A percentile compares a stretch with the other conserved stretches of the same genome.
Conservation (phyloP, 1,140 invertebrate genomes). For the Rhagoletis pomonella region DNA sequence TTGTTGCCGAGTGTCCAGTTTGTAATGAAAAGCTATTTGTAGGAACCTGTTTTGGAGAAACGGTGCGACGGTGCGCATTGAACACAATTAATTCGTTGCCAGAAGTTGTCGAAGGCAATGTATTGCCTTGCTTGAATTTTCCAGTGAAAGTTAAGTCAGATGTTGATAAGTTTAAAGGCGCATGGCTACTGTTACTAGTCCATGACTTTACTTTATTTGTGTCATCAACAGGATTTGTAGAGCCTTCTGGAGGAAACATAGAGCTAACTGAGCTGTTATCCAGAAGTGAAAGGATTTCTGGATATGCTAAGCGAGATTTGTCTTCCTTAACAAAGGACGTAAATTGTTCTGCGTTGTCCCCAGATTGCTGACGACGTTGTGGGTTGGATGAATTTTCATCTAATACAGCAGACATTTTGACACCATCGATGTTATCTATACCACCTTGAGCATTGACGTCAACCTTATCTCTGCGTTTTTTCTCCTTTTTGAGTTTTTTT, state of each 20-base stretch:
- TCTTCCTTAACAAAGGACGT: slow-evolving; percentile 18
- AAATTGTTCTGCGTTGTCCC: background rate
- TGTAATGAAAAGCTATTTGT: background rate
- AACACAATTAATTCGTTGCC: background rate
- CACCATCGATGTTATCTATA: background rate
- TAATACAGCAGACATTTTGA: background rate
- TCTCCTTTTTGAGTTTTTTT: slow-evolving; percentile 67
- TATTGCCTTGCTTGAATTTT: slow-evolving; percentile 59
- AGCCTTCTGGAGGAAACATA: slow-evolving; percentile 63
- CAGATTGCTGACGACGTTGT: background rate
- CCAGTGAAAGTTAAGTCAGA: slow-evolving; percentile 69
- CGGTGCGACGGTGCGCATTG: background rate
- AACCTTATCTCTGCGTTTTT: slow-evolving; percentile 62
- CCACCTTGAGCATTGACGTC: no score
- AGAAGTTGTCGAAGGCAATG: background rate
- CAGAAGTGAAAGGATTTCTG: slow-evolving; percentile 66
- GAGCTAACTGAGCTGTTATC: slow-evolving; percentile 72
- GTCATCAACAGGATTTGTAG: slow-evolving; percentile 8
- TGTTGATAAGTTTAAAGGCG: background rate
- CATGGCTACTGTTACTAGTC: background rate
- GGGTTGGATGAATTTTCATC: background rate
- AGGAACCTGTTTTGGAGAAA: background rate
- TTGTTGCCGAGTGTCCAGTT: background rate
- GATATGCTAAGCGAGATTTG: slow-evolving; percentile 45
- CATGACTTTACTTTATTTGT: background rate